Base-by-base conservation (phyloP, 2,888 invertebrate species). In the Homarus gammarus region DNA sequence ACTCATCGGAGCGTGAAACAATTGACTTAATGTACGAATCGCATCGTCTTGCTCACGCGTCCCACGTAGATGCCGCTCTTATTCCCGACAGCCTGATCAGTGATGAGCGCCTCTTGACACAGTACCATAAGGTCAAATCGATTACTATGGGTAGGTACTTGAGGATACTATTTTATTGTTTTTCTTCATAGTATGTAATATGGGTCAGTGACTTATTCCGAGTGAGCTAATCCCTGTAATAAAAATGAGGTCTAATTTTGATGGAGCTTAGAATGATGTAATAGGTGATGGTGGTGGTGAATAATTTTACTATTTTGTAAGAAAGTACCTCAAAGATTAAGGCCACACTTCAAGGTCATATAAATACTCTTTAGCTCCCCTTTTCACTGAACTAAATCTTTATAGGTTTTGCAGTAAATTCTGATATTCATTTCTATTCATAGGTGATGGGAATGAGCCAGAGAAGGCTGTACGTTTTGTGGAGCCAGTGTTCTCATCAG, bases 11-110 rank as follows among this genome's bases (percentile, higher is more conserved):
- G 22, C 40, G 89, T 56, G 79, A 79, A 27, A 36, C 51, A 18
- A 86, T 90, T 40, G 79, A 78, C n/a, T 15, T 90, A 18, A 84
- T 86, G 75, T 90, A 90, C 27, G 90, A 84, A 18, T 86, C 77
- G 56, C 73, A 84, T 36, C 79, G 90, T 8, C 70, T 90, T 36
- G 90, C 86, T 15, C 68, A 90, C 15, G 79, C 90, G 0, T 90
- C 85, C 10, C 73, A 44, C n/a, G 82, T 90, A 0, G 27, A 15
- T 3, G 81, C 12, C 31, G 64, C 82, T 0, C 31, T 90, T 36
- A 44, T 64, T 5, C 56, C 56, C 0, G 56, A 31, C 3, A 44
- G 31, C 6, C 38, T 72, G 33, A 1, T 18, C n/a, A 38, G 36
- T 15, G 81, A 87, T 31, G 51, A 56, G 1, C 33, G 56, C 31